A percentile compares a stretch with the other conserved stretches of the same genome.
Evolutionary conservation across 2,888 invertebrate species (phyloP).

Genomic region (Allolobophora icterica): DNA sequence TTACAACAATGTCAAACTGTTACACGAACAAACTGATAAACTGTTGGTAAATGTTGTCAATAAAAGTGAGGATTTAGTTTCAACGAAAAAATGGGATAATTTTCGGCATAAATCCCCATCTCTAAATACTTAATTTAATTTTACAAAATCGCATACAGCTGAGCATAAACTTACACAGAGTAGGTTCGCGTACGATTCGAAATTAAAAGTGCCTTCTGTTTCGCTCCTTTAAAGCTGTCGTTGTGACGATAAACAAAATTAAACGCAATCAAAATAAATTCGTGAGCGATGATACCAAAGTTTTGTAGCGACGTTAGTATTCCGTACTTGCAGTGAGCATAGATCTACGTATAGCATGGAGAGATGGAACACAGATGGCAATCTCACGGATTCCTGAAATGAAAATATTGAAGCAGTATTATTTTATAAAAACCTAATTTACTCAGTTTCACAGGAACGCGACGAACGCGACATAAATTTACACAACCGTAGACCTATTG

Average conservation of each 20-base stretch:
- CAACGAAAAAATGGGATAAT: neutral
- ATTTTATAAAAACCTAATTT: no score
- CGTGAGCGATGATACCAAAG: neutral
- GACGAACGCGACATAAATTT: no score
- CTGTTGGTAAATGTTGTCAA: neutral
- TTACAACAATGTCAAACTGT: no score
- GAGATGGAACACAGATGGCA: neutral
- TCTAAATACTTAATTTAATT: neutral
- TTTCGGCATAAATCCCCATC: neutral
- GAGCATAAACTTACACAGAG: neutral
- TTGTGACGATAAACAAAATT: neutral
- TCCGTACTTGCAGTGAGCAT: neutral
- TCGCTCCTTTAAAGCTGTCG: neutral
- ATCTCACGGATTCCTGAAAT: no score
- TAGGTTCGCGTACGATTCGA: neutral
- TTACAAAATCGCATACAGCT: neutral
- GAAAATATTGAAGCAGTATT: no score
- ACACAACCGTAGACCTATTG: no score
- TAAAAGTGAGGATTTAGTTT: neutral
- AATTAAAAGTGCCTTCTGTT: neutral
- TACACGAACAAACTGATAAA: neutral
- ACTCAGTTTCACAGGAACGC: no score
- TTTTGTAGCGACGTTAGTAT: neutral
- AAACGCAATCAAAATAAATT: conserved; percentile 1
- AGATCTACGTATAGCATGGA: neutral